Evolutionary conservation across 2,888 invertebrate genomes (phyloP).

Genomic region (Belgica antarctica): DNA sequence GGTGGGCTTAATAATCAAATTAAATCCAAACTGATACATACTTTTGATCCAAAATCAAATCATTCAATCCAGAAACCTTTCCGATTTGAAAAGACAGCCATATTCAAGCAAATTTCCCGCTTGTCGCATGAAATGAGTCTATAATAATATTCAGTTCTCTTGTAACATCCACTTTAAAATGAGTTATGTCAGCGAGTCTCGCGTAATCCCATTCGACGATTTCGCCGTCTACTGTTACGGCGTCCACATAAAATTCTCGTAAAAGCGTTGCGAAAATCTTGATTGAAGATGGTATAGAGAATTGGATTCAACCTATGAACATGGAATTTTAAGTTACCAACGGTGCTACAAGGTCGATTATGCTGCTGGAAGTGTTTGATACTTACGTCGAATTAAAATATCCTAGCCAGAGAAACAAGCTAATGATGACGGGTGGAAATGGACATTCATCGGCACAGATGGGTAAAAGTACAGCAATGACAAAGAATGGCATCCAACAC

Average conservation of each 20-base stretch:
- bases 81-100: too few species aligned
- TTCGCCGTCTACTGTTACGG: slow-evolving; percentile 44
- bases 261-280: slow-evolving; percentile 87
- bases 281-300: slow-evolving; percentile 91
- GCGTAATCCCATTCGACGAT: slow-evolving; percentile 42
- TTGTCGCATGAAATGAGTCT: too few species aligned
- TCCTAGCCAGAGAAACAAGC: slow-evolving; percentile 84
- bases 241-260: slow-evolving; percentile 76
- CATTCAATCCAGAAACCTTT: too few species aligned
- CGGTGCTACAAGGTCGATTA: too few species aligned
- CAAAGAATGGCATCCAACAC: slow-evolving; percentile 94
- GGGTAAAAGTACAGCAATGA: slow-evolving; percentile 80
- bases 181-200: slow-evolving; percentile 42
- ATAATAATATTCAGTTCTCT: background rate
- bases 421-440: slow-evolving; percentile 70
- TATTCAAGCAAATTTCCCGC: too few species aligned
- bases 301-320: slow-evolving; percentile 91
- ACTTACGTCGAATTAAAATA: slow-evolving; percentile 89
- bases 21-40: too few species aligned
- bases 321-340: too few species aligned
- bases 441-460: slow-evolving; percentile 69
- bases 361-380: too few species aligned
- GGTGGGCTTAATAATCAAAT: too few species aligned
- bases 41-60: too few species aligned
- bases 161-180: slow-evolving; percentile 25